Evolutionary conservation across 2,113 vertebrate genomes (phyloP), one percentile per base, ranked within the genome.

Genomic region (Neodontobutis hainanensis): DNA sequence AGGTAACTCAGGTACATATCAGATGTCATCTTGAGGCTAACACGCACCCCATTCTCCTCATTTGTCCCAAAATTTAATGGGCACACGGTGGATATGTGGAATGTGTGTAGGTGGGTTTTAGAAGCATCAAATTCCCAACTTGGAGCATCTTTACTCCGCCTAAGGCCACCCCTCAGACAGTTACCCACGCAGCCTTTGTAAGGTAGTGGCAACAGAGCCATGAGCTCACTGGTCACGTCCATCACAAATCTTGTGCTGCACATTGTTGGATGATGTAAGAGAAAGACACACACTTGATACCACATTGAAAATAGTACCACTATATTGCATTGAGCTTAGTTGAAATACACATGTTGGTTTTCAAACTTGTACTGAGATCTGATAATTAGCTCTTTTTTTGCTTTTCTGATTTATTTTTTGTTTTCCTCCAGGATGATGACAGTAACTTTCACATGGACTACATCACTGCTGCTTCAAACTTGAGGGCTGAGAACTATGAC

Each of bases 401-500:
- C 7, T 6, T 82, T 34, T 52, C 5, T 35, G 10, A 6, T 14
- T 53, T 53, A 14, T 5, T 19, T 35, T 34, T 34, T 11, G 6
- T 45, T 49, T 10, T n/a, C 59, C 12, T 80, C 10, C 65, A 98
- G 96, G 95, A 96, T 48, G 73, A 95, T 7, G 93, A 94, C 78
- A 78, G 27, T 1, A 87, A 94, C 70, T 91, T 92, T 83, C 95
- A 96, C 10, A 43, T 96, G 82, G 92, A 95, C 78, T 97, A 94
- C 57, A 94, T 97, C 57, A 88, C 76, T 0, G 93, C 93, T 0
- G 94, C 94, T 0, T 95, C 95, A 8, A 95, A 93, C 72, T 88
- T 97, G 48, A 90, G 94, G 0, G 95, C 94, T 0, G 93, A 96
- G 87, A 97, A 93, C 89, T 98, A 96, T 1, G 74, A 88, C 70